These are phyloP conservation scores for Lytechinus pictus DNA, from an alignment of 35 echinoderm and acorn worm species.

Conservation along the genomic window DNA sequence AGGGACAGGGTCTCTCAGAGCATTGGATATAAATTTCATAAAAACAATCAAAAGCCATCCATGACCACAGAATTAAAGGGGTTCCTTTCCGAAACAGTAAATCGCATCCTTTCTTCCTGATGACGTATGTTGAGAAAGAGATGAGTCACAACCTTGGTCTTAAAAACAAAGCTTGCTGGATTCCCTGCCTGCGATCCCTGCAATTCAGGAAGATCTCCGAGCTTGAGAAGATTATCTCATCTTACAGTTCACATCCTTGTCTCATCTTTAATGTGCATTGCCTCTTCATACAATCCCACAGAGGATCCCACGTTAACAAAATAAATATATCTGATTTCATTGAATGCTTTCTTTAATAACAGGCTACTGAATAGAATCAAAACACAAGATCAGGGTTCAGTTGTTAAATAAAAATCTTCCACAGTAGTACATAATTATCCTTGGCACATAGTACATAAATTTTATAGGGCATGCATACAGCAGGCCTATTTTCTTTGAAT, in stretches of 20 bases:
- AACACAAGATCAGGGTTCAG: too few species aligned
- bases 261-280: background rate
- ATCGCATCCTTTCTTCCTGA: background rate
- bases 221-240: background rate
- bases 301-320: background rate
- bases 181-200: background rate
- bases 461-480: too few species aligned
- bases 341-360: background rate
- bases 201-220: background rate
- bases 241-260: background rate
- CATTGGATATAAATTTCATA: too few species aligned
- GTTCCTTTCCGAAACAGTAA: background rate
- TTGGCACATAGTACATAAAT: too few species aligned
- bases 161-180: background rate
- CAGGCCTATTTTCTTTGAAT: too few species aligned
- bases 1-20: too few species aligned
- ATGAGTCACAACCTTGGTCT: background rate
- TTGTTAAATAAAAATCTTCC: too few species aligned
- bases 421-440: too few species aligned
- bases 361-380: too few species aligned
- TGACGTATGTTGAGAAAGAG: background rate
- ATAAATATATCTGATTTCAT: background rate
- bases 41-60: background rate
- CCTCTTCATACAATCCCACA: background rate
- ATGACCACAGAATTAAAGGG: background rate